phyloP scores from a whole-genome alignment of 1,140 invertebrate species.

The Drosophila neocordata region DNA sequence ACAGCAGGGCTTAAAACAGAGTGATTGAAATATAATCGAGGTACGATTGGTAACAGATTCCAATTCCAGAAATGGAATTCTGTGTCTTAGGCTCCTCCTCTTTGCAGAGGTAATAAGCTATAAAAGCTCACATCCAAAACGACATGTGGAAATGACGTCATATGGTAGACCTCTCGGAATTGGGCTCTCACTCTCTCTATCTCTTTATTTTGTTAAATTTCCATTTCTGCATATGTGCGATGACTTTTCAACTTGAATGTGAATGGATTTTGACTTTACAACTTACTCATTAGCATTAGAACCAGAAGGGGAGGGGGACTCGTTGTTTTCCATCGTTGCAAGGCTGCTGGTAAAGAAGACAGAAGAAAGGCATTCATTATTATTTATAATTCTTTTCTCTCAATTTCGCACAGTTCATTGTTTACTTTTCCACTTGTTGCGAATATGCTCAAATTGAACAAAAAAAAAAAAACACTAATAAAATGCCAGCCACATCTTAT shows the following conservation, averaged over 20 bases:
- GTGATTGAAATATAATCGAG: not conserved
- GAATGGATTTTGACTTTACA: not conserved
- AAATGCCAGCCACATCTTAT: constrained; percentile 57
- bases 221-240: constrained; percentile 38
- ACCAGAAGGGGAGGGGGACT: constrained; percentile 63
- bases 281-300: constrained; percentile 74
- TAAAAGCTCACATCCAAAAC: not conserved
- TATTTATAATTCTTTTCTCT: not conserved
- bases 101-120: too few species aligned
- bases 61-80: too few species aligned
- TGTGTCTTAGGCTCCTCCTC: not conserved
- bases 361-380: constrained; percentile 5
- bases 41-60: not conserved
- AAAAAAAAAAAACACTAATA: constrained; percentile 3
- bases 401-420: not conserved
- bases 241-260: constrained; percentile 20
- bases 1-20: too few species aligned
- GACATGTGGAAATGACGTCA: constrained; percentile 39
- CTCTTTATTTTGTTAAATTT: not conserved
- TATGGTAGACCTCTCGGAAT: not conserved
- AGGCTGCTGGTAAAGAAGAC: constrained; percentile 6
- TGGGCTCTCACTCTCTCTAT: not conserved
- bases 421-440: constrained; percentile 23
- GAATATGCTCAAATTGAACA: constrained; percentile 26
- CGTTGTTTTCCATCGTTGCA: constrained; percentile 69